phyloP scores from a whole-genome alignment of 2,797 vertebrate genomes.

The Phrynocephalus forsythii region DNA sequence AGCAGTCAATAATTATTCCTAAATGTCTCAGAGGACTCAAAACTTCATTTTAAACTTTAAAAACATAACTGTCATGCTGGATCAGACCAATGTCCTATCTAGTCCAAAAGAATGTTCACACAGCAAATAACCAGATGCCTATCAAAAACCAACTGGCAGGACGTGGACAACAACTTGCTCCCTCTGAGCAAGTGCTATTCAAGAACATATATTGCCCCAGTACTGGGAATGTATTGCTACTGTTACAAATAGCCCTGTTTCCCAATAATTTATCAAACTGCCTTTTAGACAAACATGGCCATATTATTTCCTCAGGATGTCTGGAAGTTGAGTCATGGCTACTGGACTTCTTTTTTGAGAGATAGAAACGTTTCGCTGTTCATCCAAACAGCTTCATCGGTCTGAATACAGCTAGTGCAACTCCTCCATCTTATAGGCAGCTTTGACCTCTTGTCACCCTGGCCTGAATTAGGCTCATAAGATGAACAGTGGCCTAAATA shows the following conservation, averaged over 20 bases:
- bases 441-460: no score
- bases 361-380: no score
- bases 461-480: no score
- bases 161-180: not conserved
- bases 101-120: not conserved
- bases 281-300: not conserved
- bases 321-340: no score
- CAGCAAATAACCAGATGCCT: not conserved
- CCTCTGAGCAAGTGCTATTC: not conserved
- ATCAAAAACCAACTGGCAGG: not conserved
- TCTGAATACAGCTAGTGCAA: no score
- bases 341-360: no score
- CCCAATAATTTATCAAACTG: not conserved
- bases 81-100: not conserved
- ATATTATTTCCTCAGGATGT: no score
- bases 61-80: not conserved
- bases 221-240: not conserved
- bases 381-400: no score
- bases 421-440: no score
- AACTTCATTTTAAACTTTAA: not conserved
- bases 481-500: no score
- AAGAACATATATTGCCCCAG: not conserved
- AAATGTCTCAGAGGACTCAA: not conserved
- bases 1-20: not conserved
- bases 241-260: not conserved